Conservation (phyloP, 2,888 invertebrate species). For the Caradrina clavipalpis region DNA sequence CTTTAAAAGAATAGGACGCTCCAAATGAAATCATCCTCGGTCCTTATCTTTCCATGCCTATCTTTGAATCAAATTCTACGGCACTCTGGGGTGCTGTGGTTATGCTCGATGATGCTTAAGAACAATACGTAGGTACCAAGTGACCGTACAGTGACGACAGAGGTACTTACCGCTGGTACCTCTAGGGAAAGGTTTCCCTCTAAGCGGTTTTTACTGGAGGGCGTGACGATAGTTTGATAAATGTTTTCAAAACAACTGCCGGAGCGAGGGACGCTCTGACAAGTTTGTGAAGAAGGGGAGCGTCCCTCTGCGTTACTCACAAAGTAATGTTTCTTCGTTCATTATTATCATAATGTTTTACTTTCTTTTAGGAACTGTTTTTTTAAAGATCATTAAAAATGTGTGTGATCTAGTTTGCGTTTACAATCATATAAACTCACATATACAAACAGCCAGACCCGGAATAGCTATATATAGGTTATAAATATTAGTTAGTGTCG, state of each 20-base stretch:
- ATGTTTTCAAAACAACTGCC: slow-evolving; percentile 45
- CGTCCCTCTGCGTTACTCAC: not conserved
- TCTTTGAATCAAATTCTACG: not conserved
- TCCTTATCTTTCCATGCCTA: too few species aligned
- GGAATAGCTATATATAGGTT: too few species aligned
- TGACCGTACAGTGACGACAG: slow-evolving; percentile 1
- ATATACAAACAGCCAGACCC: too few species aligned
- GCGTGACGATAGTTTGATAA: slow-evolving; percentile 58
- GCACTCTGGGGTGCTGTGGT: not conserved
- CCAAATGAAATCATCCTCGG: too few species aligned
- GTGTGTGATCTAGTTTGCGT: not conserved
- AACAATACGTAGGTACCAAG: not conserved
- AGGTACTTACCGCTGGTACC: not conserved
- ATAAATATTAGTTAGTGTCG: too few species aligned
- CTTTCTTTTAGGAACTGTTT: slow-evolving; percentile 3
- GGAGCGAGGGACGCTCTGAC: slow-evolving; percentile 24
- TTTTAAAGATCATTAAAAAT: not conserved
- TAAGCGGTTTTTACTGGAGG: slow-evolving; percentile 45
- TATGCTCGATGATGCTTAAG: slow-evolving; percentile 1
- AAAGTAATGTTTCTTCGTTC: slow-evolving; percentile 6
- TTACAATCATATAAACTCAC: too few species aligned
- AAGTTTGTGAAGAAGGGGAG: slow-evolving; percentile 36
- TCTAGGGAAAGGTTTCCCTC: slow-evolving; percentile 15
- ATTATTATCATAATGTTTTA: not conserved
- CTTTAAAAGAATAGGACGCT: too few species aligned